Evolutionary conservation across 2,888 invertebrate species (phyloP), one percentile per base, ranked within the genome.

Genomic region (Slavum lentiscoides): DNA sequence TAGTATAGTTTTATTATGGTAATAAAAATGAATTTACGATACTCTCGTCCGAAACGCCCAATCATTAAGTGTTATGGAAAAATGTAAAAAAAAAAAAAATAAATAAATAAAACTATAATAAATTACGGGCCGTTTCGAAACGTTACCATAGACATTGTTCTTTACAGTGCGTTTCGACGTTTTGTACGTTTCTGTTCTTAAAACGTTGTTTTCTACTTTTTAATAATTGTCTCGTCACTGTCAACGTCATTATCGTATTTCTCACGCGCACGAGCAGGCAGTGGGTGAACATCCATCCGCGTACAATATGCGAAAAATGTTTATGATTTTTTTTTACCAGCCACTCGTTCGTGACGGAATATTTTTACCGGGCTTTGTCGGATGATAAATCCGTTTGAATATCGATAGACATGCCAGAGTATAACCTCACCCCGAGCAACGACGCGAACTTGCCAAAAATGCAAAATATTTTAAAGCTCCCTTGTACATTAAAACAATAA

Each of bases 371-470:
- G 15, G 15, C 21, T 66, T 74, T 39, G 3, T 39, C 39, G 21
- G 17, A 43, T 13, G 17, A 21, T 62, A 58, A 55, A 58, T 74
- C 66, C 19, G 23, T 66, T 55, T 66, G 39, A 66, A 66, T 74
- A 66, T 74, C 39, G 55, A 58, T 74, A 55, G 53, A 74, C 64
- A 74, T 66, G 55, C 37, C 53, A 58, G 58, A 66, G 19, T 66
- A 58, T 30, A 53, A 37, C 39, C 23, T 19, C n/a, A 67, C 67
- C 75, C 13, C 67, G 23, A 75, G 43, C 58, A 49, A 67, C 59
- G 30, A 76, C 30, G 43, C 58, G 59, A 59, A 59, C 75, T 76
- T 49, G 59, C 67, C 58, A 76, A 76, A 59, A 76, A 76, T 49
- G 23, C 68, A 49, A 76, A 76, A 43, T 59, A 76, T 76, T 59